Conservation (phyloP, 1,140 invertebrate species). For the Helicorthomorpha holstii region DNA sequence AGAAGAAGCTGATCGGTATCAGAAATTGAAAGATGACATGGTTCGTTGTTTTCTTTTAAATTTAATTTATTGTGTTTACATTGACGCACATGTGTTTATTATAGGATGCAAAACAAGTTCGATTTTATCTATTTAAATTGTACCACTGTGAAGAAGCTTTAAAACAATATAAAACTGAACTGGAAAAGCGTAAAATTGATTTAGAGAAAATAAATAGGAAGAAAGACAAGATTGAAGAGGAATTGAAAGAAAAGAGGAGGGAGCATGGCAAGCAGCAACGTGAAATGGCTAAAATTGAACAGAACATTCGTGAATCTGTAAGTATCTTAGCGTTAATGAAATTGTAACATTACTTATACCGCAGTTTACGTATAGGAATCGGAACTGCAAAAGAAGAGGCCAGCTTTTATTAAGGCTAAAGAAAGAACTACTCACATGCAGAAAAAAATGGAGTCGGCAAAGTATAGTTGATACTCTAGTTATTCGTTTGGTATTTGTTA, state of each 20-base stretch:
- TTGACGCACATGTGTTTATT: not conserved
- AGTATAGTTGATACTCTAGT: constrained; percentile 22
- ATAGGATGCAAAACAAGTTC: constrained; percentile 42
- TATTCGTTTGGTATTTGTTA: not conserved
- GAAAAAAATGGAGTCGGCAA: constrained; percentile 79
- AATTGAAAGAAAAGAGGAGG: constrained; percentile 86
- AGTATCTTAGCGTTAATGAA: constrained; percentile 20
- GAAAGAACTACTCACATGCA: constrained; percentile 89
- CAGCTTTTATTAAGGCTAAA: constrained; percentile 94
- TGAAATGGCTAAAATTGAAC: constrained; percentile 84
- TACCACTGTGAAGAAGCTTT: constrained; percentile 93
- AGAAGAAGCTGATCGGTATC: constrained; percentile 96
- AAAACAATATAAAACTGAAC: constrained; percentile 55
- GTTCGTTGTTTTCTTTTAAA: constrained; percentile 31
- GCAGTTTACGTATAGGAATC: constrained; percentile 44
- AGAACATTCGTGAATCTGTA: constrained; percentile 78
- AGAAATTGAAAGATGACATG: constrained; percentile 81
- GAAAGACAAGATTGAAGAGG: constrained; percentile 73
- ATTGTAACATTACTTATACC: not conserved
- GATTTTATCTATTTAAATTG: constrained; percentile 79
- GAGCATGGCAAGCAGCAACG: constrained; percentile 64
- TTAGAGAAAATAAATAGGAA: constrained; percentile 63
- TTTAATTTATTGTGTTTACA: not conserved
- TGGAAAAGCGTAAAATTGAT: constrained; percentile 68
- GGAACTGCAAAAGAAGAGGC: constrained; percentile 82